A percentile compares a stretch with the other conserved stretches of the same genome.
These are phyloP conservation scores for Eupithecia exiguata DNA, from an alignment of 2,888 invertebrate species.

Conservation along the genomic window DNA sequence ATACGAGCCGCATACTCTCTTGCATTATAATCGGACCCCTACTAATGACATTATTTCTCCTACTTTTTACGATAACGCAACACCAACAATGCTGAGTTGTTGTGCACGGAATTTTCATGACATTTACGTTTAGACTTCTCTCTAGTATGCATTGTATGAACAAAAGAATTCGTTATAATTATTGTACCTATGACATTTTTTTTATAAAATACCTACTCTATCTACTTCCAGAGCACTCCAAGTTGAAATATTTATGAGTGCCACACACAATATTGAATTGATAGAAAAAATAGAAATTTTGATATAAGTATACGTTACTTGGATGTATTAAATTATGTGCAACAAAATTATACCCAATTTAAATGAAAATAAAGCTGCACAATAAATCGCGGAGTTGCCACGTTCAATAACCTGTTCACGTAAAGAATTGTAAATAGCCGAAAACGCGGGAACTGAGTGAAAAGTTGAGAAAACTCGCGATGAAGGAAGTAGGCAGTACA, in stretches of 20 bases:
- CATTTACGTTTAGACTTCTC: neutral
- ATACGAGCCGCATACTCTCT: slow-evolving; percentile 18
- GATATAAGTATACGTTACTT: too few relatives aligned
- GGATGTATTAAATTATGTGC: neutral
- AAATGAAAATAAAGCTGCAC: neutral
- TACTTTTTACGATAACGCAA: slow-evolving; percentile 2
- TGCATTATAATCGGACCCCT: slow-evolving; percentile 24
- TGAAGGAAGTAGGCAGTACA: slow-evolving; percentile 18
- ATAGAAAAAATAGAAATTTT: too few relatives aligned
- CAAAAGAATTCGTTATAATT: neutral
- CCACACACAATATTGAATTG: too few relatives aligned
- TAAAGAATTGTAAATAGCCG: slow-evolving; percentile 23
- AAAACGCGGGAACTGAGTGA: slow-evolving; percentile 23
- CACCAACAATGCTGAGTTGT: neutral
- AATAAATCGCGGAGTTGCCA: neutral
- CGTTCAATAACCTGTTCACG: slow-evolving; percentile 10
- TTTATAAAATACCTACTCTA: neutral
- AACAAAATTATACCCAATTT: neutral
- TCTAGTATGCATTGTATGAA: neutral
- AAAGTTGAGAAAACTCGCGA: slow-evolving; percentile 25
- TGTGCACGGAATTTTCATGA: neutral
- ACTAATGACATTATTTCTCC: slow-evolving; percentile 15
- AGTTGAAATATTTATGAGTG: too few relatives aligned
- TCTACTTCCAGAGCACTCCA: too few relatives aligned
- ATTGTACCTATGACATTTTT: neutral